Conservation (phyloP, 2,888 invertebrate species). For the Halocaridina rubra region DNA sequence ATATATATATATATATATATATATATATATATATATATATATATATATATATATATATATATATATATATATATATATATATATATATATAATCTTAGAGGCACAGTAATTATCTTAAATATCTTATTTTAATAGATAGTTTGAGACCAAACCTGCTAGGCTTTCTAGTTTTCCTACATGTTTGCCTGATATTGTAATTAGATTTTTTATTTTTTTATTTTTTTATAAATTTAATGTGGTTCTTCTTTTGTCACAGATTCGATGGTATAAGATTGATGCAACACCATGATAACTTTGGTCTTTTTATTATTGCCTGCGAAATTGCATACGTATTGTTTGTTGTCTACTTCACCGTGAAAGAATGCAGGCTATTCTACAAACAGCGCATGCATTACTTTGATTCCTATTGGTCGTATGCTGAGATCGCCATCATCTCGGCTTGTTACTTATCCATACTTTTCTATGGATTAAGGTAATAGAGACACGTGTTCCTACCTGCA, state of each 20-base stretch:
- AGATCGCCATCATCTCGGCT: slow-evolving; percentile 68
- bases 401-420: slow-evolving; percentile 70
- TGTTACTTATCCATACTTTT: slow-evolving; percentile 68
- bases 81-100: background rate
- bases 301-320: slow-evolving; percentile 68
- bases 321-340: slow-evolving; percentile 68
- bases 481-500: background rate
- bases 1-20: slow-evolving; percentile 1
- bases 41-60: slow-evolving; percentile 1
- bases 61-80: background rate
- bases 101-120: too few relatives aligned
- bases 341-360: slow-evolving; percentile 68
- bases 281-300: slow-evolving; percentile 68
- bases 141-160: too few relatives aligned
- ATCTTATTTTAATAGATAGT: too few relatives aligned
- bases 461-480: slow-evolving; percentile 65
- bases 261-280: slow-evolving; percentile 59
- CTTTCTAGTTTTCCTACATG: too few relatives aligned
- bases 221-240: too few relatives aligned
- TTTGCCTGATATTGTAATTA: too few relatives aligned
- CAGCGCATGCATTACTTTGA: slow-evolving; percentile 67
- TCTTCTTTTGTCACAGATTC: slow-evolving; percentile 52
- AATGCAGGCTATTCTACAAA: slow-evolving; percentile 66
- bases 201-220: too few relatives aligned
- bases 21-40: background rate